phyloP scores from a whole-genome alignment of 2,888 invertebrate species.

The Melinaea menophilus region DNA sequence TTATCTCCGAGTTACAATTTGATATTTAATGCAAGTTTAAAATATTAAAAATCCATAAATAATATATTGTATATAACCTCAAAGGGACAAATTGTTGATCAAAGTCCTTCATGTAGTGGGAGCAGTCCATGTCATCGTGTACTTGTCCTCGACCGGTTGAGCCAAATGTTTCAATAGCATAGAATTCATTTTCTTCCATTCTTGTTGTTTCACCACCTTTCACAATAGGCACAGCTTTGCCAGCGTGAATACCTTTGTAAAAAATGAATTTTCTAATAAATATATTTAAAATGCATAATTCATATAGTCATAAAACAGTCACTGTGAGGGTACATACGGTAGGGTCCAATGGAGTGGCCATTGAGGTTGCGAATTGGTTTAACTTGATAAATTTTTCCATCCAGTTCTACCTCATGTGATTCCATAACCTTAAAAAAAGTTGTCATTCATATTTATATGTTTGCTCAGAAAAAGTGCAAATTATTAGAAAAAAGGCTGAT shows the following conservation, averaged over 20 bases:
- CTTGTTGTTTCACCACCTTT: slow-evolving; percentile 98
- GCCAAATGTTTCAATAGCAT: slow-evolving; percentile 99
- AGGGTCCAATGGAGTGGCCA: slow-evolving; percentile 99
- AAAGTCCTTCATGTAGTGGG: slow-evolving; percentile 99
- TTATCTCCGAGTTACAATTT: no score
- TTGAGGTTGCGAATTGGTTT: slow-evolving; percentile 99
- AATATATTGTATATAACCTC: slow-evolving; percentile 70
- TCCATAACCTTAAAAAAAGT: slow-evolving; percentile 89
- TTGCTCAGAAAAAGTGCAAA: no score
- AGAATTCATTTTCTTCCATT: slow-evolving; percentile 99
- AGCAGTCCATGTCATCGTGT: slow-evolving; percentile 99
- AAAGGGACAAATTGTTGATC: slow-evolving; percentile 95
- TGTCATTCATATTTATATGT: background rate
- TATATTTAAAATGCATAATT: background rate
- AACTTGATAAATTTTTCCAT: slow-evolving; percentile 96
- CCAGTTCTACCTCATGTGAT: slow-evolving; percentile 97
- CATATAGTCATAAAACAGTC: background rate
- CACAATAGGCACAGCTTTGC: slow-evolving; percentile 99
- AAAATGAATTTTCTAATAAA: slow-evolving; percentile 2
- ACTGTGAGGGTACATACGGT: slow-evolving; percentile 80
- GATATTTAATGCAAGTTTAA: no score
- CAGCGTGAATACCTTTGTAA: slow-evolving; percentile 88
- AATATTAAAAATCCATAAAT: no score
- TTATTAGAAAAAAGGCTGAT: background rate
- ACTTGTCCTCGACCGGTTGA: slow-evolving; percentile 97